A percentile compares a stretch with the other conserved stretches of the same genome.
Conservation (phyloP, 1,140 invertebrate genomes). For the Hyles vespertilio region DNA sequence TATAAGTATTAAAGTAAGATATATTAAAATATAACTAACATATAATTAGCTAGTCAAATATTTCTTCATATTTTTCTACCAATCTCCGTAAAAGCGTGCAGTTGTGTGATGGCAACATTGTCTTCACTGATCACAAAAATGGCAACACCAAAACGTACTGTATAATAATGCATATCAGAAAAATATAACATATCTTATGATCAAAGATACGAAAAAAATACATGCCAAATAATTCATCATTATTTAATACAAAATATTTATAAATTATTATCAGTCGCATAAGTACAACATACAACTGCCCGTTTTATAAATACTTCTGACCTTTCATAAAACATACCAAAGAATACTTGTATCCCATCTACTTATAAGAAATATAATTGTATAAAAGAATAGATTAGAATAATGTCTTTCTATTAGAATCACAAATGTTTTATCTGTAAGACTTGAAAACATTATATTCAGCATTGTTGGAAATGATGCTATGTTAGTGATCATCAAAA, state of each 20-base stretch:
- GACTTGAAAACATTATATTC: conserved; percentile 44
- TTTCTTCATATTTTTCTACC: conserved; percentile 63
- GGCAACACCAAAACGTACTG: neutral
- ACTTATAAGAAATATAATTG: conserved; percentile 35
- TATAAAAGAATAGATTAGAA: conserved; percentile 40
- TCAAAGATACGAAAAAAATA: conserved; percentile 3
- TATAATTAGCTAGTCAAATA: conserved; percentile 51
- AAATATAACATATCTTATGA: conserved; percentile 30
- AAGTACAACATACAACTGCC: conserved; percentile 31
- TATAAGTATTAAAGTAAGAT: conserved; percentile 33
- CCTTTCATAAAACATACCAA: conserved; percentile 16
- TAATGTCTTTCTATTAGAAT: conserved; percentile 42
- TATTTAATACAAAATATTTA: too few relatives aligned
- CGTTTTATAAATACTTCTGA: conserved; percentile 25
- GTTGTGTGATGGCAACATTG: conserved; percentile 24
- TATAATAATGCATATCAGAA: conserved; percentile 28
- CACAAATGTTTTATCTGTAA: conserved; percentile 43
- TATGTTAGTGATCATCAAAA: conserved; percentile 59
- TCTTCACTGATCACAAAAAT: conserved; percentile 15
- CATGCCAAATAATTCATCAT: neutral
- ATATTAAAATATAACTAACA: conserved; percentile 28
- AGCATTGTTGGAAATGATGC: conserved; percentile 53
- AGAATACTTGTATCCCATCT: conserved; percentile 20
- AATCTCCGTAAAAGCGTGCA: conserved; percentile 36
- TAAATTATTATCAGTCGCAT: neutral